Percentiles rank a stretch among this genome's conserved stretches.
phyloP scores from a whole-genome alignment of 2,797 vertebrate species.

The Otolemur crassicaudatus region DNA sequence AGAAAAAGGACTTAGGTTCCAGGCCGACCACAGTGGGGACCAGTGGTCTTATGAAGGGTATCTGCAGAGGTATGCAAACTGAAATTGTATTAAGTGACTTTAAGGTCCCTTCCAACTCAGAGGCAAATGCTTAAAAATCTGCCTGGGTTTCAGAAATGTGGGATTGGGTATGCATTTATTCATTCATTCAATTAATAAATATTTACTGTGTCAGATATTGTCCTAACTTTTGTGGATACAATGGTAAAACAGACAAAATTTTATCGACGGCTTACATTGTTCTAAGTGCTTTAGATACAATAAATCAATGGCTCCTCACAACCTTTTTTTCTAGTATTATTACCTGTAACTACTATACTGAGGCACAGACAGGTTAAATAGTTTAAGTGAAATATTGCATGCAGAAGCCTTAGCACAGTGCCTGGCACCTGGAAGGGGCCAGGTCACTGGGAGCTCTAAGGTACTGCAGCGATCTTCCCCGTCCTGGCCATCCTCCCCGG shows the following conservation, averaged over 20 bases:
- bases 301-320: conserved; percentile 40
- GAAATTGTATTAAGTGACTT: conserved; percentile 10
- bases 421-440: neutral
- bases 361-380: conserved; percentile 38
- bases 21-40: neutral
- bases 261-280: neutral
- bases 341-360: neutral
- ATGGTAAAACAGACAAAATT: conserved; percentile 50
- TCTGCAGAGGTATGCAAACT: neutral
- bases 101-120: conserved; percentile 21
- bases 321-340: neutral
- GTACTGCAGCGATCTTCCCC: neutral
- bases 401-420: neutral
- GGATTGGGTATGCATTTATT: neutral
- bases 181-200: conserved; percentile 43
- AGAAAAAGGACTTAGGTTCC: conserved; percentile 27
- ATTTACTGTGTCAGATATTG: neutral
- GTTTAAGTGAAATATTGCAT: neutral
- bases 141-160: conserved; percentile 18
- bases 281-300: neutral
- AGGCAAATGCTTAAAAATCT: conserved; percentile 50
- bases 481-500: neutral
- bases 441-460: neutral
- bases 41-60: neutral
- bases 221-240: conserved; percentile 28